A percentile compares a stretch with the other conserved stretches of the same genome.
phyloP scores from a whole-genome alignment of 1,140 invertebrate genomes.

The Ceratitis capitata region DNA sequence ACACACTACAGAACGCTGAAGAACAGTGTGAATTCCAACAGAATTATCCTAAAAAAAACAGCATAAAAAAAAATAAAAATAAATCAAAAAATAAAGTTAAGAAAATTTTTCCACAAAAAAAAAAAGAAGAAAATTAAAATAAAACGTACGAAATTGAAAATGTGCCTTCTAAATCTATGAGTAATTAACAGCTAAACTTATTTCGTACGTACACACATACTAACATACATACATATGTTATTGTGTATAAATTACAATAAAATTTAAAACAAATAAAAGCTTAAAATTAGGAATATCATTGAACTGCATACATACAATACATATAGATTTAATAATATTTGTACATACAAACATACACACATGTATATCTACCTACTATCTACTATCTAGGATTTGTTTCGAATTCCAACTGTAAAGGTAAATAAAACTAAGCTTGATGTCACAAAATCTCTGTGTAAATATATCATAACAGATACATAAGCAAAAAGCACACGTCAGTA shows the following conservation, averaged over 20 bases:
- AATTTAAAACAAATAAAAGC: background rate
- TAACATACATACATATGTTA: background rate
- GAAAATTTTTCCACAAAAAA: too few species aligned
- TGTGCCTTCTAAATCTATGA: conserved; percentile 31
- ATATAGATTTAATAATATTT: too few species aligned
- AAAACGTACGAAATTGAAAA: background rate
- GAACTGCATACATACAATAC: too few species aligned
- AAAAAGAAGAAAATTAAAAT: background rate
- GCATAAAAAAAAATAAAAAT: too few species aligned
- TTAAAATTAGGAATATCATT: too few species aligned
- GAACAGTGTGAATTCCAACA: too few species aligned
- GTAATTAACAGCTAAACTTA: background rate
- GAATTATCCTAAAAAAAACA: too few species aligned
- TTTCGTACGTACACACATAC: background rate
- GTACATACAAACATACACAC: background rate
- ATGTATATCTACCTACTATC: background rate
- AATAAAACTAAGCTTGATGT: background rate
- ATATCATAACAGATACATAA: too few species aligned
- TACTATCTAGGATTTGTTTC: background rate
- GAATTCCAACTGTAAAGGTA: too few species aligned
- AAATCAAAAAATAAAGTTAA: too few species aligned
- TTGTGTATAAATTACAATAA: background rate
- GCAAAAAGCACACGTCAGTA: too few species aligned
- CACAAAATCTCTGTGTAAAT: background rate
- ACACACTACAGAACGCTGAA: too few species aligned